These are phyloP conservation scores for Apus apus DNA, from an alignment of 2,113 vertebrate species.

Conservation along the genomic window DNA sequence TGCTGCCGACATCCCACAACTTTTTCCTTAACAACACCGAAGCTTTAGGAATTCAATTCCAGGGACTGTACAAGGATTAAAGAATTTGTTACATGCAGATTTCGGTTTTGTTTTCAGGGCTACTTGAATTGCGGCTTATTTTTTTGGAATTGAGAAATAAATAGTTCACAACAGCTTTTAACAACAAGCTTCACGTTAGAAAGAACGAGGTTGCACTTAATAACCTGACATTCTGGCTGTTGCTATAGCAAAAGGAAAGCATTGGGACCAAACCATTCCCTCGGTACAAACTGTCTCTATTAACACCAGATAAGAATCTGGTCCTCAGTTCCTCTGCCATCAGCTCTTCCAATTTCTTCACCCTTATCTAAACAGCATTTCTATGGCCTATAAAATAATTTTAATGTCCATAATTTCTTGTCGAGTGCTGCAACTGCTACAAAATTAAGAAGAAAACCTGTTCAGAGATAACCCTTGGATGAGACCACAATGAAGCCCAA, in stretches of 20 bases:
- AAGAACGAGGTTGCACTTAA: not conserved
- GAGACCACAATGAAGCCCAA: not conserved
- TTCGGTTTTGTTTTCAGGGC: not conserved
- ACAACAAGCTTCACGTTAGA: not conserved
- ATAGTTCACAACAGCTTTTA: not conserved
- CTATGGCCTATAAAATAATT: not conserved
- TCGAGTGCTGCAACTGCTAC: not conserved
- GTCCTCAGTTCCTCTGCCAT: not conserved
- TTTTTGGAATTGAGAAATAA: not conserved
- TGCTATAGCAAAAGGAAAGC: constrained; percentile 7
- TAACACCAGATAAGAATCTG: constrained; percentile 11
- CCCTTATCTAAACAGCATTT: not conserved
- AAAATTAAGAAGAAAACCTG: not conserved
- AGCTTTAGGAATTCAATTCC: not conserved
- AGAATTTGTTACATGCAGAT: not conserved
- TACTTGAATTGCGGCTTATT: not conserved
- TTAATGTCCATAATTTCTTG: not conserved
- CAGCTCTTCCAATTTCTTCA: not conserved
- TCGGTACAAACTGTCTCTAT: not conserved
- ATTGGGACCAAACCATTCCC: not conserved
- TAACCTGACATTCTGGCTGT: not conserved
- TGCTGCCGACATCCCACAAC: not conserved
- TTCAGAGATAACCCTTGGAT: not conserved
- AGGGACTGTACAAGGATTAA: not conserved
- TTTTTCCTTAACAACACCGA: not conserved